Conservation (phyloP, 2,797 vertebrate genomes). For the Balearica regulorum region DNA sequence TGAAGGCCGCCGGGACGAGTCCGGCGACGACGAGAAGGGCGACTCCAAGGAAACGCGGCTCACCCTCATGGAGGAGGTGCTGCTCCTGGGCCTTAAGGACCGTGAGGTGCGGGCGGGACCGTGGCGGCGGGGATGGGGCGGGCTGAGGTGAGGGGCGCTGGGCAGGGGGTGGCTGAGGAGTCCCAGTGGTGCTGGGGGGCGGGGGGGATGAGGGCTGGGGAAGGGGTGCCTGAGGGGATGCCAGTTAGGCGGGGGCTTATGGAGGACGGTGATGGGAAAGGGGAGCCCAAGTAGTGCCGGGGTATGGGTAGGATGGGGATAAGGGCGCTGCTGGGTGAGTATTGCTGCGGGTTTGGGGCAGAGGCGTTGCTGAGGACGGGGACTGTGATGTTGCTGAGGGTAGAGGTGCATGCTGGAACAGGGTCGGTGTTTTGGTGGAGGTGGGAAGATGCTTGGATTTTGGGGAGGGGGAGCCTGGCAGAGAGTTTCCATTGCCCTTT, state of each 20-base stretch:
- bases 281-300: no score
- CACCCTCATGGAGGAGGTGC: conserved; percentile 93
- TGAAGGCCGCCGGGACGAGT: conserved; percentile 79
- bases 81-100: conserved; percentile 91
- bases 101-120: conserved; percentile 80
- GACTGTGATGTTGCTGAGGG: not conserved
- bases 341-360: not conserved
- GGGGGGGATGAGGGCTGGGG: no score
- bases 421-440: not conserved
- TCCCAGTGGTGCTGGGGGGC: not conserved
- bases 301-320: not conserved
- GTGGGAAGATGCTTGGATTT: no score
- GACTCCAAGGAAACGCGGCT: conserved; percentile 92
- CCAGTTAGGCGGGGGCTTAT: no score
- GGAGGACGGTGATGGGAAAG: no score
- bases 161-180: not conserved
- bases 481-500: not conserved
- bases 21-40: conserved; percentile 83
- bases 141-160: not conserved
- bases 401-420: not conserved
- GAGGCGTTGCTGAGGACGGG: not conserved
- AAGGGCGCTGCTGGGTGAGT: not conserved
- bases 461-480: not conserved
- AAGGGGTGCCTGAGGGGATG: no score
- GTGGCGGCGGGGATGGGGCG: not conserved